Conservation (phyloP, 2,797 vertebrate genomes). For the Xerus rutilus region DNA sequence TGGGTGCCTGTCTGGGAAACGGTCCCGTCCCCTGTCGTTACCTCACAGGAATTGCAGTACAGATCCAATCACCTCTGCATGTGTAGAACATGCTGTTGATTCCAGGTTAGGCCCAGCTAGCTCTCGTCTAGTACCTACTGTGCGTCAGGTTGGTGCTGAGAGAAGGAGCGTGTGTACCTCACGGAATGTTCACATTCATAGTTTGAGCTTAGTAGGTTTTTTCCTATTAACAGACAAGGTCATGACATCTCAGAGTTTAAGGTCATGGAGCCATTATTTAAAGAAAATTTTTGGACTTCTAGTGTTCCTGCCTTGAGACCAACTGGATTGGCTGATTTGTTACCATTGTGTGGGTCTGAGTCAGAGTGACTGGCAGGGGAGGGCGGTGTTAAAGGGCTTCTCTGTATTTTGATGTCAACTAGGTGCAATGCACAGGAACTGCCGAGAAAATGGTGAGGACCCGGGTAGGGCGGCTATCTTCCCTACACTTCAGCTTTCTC, state of each 20-base stretch:
- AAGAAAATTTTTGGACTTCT: neutral
- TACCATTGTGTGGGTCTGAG: neutral
- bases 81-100: neutral
- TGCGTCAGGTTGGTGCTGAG: too few relatives aligned
- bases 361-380: neutral
- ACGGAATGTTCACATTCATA: neutral
- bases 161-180: neutral
- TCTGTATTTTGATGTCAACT: neutral
- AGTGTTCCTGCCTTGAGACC: neutral
- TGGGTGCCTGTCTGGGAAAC: neutral
- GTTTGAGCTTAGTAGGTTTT: neutral
- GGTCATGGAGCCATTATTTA: neutral
- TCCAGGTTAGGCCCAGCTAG: neutral
- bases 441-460: neutral
- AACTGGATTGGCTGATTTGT: neutral
- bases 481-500: neutral
- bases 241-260: neutral
- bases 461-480: too few relatives aligned
- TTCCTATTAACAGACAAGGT: neutral
- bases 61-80: neutral
- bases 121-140: neutral
- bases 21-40: accelerated
- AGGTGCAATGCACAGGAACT: neutral
- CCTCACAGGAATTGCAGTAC: neutral
- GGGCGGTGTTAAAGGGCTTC: neutral